Percentiles rank a stretch among this genome's conserved stretches.
phyloP scores from a whole-genome alignment of 2,797 vertebrate genomes.

The Scleropages formosus region DNA sequence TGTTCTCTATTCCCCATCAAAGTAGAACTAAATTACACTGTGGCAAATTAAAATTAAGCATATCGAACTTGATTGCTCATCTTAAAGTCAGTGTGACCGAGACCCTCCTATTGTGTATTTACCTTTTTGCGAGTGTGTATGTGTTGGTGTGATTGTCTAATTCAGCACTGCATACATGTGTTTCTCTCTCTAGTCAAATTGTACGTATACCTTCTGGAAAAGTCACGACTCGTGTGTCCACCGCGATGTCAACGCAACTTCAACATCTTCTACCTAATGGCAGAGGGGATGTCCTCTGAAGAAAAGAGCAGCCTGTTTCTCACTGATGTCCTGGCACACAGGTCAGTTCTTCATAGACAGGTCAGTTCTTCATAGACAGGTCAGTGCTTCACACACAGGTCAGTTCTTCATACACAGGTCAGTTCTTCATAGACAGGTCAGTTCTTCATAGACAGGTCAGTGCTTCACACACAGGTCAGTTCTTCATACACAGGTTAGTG shows the following conservation, averaged over 20 bases:
- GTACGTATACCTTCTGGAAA: conserved; percentile 88
- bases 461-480: too few relatives aligned
- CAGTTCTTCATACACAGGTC: too few relatives aligned
- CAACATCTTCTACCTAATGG: conserved; percentile 85
- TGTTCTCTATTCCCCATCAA: background rate
- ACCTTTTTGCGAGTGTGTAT: conserved; percentile 16
- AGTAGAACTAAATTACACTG: conserved; percentile 1
- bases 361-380: background rate
- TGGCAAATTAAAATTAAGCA: conserved; percentile 8
- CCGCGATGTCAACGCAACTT: conserved; percentile 82
- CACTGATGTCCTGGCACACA: conserved; percentile 74
- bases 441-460: too few relatives aligned
- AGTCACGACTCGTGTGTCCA: conserved; percentile 75
- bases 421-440: too few relatives aligned
- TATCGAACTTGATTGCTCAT: background rate
- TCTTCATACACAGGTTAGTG: too few relatives aligned
- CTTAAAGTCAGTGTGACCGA: background rate
- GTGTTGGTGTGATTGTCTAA: background rate
- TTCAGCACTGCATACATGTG: conserved; percentile 33
- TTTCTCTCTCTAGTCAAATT: conserved; percentile 71
- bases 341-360: conserved; percentile 59
- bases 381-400: background rate
- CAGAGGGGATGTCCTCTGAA: conserved; percentile 83
- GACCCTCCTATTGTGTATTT: background rate
- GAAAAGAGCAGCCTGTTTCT: conserved; percentile 81